Evolutionary conservation across 2,113 vertebrate genomes (phyloP), one percentile per base, ranked within the genome.

Genomic region (Dipodomys merriami): DNA sequence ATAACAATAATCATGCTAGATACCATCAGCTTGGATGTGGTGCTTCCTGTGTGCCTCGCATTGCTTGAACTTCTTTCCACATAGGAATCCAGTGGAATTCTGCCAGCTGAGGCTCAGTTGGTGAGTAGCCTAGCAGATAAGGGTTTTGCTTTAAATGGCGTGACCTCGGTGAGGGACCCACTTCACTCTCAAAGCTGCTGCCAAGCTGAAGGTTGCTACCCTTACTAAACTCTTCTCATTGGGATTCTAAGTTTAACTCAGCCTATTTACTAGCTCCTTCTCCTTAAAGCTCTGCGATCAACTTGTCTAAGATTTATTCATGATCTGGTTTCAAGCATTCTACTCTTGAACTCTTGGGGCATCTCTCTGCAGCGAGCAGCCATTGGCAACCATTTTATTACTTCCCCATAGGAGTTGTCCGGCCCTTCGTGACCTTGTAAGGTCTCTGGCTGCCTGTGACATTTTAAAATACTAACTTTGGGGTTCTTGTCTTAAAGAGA

Each of bases 391-490:
- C 79, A 95, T 95, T 93, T 96, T 94, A 95, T 93, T 85, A 91
- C 93, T 96, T 83, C 88, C 79, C 68, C 39, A 60, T 27, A 49
- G 86, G 88, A 89, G 76, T 57, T 68, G 78, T 72, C 82, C 74
- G 79, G 90, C 81, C 39, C 84, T 94, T 16, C 1, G 0, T 83
- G 96, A 95, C 96, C 91, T 64, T n/a, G 18, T 0, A 9, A 91
- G 85, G 68, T 87, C 85, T 80, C 85, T 85, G 79, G 90, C 93
- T 93, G 78, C 44, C 3, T 57, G 85, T 96, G 95, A 96, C 95
- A 95, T 96, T 96, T 96, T 93, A 94, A 49, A 97, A 95, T 94
- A 94, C 94, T 93, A 94, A 96, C 82, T 93, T 93, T 90, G 85
- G 91, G 64, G 85, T 93, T 94, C 91, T 95, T 95, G 90, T 95